Evolutionary conservation across 2,888 invertebrate species (phyloP).

Genomic region (Melanostoma mellinum): DNA sequence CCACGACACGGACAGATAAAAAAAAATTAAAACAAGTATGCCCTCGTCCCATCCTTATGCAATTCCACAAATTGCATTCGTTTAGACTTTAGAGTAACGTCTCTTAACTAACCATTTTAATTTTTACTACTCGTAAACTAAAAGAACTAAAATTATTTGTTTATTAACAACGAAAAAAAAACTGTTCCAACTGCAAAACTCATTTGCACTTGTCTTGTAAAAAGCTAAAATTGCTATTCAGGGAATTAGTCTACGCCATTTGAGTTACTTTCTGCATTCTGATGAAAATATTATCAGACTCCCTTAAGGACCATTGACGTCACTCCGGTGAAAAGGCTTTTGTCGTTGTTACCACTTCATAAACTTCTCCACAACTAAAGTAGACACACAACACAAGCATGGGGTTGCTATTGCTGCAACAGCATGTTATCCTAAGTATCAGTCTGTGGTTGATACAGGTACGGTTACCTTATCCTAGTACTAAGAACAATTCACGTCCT

Average conservation of each 20-base stretch:
- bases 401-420: conserved; percentile 17
- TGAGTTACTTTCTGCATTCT: conserved; percentile 27
- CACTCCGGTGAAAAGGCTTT: conserved; percentile 52
- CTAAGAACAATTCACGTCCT: conserved; percentile 30
- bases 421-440: conserved; percentile 41
- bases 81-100: too few relatives aligned
- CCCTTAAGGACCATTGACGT: conserved; percentile 61
- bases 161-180: conserved; percentile 17
- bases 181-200: conserved; percentile 37
- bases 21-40: too few relatives aligned
- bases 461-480: too few relatives aligned
- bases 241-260: conserved; percentile 35
- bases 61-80: too few relatives aligned
- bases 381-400: background rate
- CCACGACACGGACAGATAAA: too few relatives aligned
- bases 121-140: too few relatives aligned
- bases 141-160: background rate
- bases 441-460: conserved; percentile 5
- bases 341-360: conserved; percentile 57
- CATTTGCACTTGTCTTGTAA: conserved; percentile 15
- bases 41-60: too few relatives aligned
- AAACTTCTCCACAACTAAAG: conserved; percentile 38
- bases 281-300: conserved; percentile 61
- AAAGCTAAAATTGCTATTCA: conserved; percentile 31
- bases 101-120: too few relatives aligned